Base-by-base conservation (phyloP, 2,888 invertebrate genomes). In the Geophilus truncorum region DNA sequence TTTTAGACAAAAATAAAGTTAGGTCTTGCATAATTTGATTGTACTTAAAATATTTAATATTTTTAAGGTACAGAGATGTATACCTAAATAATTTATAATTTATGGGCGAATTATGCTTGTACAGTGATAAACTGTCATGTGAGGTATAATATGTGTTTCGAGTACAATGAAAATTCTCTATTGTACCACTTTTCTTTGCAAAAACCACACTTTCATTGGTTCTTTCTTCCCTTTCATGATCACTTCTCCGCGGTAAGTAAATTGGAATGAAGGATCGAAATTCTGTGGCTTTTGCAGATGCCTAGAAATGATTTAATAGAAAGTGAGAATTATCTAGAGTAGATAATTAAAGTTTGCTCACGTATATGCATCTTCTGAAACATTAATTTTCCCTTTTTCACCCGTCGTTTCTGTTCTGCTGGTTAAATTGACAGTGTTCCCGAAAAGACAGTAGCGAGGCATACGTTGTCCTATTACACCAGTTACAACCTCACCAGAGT, bases 401-500 rank as follows among this genome's bases (percentile, higher is more conserved):
- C 96, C 96, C 0, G 96, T 96, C 23, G 96, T 96, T 88, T 97
- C 96, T 0, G 96, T 96, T 82, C 96, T 91, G 87, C 95, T 96
- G 80, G 96, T 96, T 82, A 96, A 87, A 88, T 97, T 97, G 15
- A 97, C 96, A 0, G 96, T 96, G 88, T 97, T 96, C 6, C 96
- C 96, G 85, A 96, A 97, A 34, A 97, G 91, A 84, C 95, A 95
- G 87, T 95, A 96, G 32, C 96, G 91, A 0, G 96, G 96, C 94
- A 96, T 96, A 82, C 96, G 91, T 87, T 96, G 95, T 1, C 96
- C 96, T 83, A 96, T 96, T 7, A 96, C 96, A 15, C 96, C 96
- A 0, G 96, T 96, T 79, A 97, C 96, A 23, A 95, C 96, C 87
- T 96, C 96, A 0, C 96, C 96, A 1, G 95, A 94, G 86, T 97